Base-by-base conservation (phyloP, 2,888 invertebrate species). In the Drosophila leonis region DNA sequence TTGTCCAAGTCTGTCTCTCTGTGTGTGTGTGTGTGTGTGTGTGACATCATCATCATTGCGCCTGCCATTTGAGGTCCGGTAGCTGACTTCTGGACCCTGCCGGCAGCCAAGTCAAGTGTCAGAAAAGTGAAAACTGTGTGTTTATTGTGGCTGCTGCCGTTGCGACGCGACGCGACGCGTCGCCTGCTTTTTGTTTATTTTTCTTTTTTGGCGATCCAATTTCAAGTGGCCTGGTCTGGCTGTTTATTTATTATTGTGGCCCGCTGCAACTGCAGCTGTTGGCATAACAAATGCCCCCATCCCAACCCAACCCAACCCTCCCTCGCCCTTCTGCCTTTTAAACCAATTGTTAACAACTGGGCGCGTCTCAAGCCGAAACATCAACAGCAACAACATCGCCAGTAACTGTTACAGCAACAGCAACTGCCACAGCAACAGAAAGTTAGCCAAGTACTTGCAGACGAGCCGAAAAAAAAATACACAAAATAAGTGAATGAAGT, bases 151-250 rank as follows among this genome's bases (percentile, higher is more conserved):
- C 66, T 69, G 75, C 48, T 29, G 48, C 7, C 48, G 48, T 31
- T 29, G 42, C 41, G 39, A n/a, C 41, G 15, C 64, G 20, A 2
- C 33, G 48, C 44, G 57, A 9, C 39, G 60, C 49, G 37, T 39
- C n/a, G 57, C 31, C 55, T 61, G 64, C 56, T 63, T 68, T 73
- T 68, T 82, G 80, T 82, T 89, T 77, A 79, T 88, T 84, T 88
- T 88, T 80, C 80, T 78, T 85, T 88, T 84, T 90, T 80, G 90
- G 88, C 88, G 90, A 86, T 86, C 90, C 86, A 90, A 90, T 90
- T 86, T 90, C 90, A 83, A 83, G 89, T 89, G 87, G 74, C 87
- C 82, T 72, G 87, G 74, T 84, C 82, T 72, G 82, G 48, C 66
- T 78, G 77, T 86, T 90, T 86, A 85, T 90, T 86, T 86, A 85